Evolutionary conservation across 1,140 invertebrate species (phyloP).

Genomic region (Drosophila virilis): DNA sequence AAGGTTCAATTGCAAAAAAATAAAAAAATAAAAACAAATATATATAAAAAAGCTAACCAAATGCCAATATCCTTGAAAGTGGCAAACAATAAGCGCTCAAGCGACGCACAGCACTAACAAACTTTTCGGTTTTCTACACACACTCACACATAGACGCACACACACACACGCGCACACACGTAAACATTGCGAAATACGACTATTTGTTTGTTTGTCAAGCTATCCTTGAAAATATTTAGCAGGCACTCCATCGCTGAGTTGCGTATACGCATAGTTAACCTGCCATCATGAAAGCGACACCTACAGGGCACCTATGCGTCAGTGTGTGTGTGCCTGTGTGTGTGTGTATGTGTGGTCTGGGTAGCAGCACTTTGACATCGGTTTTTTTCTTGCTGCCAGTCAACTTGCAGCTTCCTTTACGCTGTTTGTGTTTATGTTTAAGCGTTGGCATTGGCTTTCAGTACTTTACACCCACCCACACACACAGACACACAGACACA

Average conservation of each 20-base stretch:
- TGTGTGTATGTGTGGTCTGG: conserved; percentile 12
- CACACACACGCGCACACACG: conserved; percentile 9
- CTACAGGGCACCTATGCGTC: conserved; percentile 62
- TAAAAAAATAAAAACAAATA: conserved; percentile 16
- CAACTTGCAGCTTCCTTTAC: conserved; percentile 56
- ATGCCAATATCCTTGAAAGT: conserved; percentile 53
- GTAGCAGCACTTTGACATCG: conserved; percentile 72
- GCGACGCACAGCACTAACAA: conserved; percentile 50
- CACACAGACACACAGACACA: conserved; percentile 17
- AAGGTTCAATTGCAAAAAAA: conserved; percentile 58
- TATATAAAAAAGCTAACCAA: conserved; percentile 31
- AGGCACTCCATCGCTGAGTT: conserved; percentile 64
- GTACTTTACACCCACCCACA: conserved; percentile 34
- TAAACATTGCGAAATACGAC: conserved; percentile 13
- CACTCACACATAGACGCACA: conserved; percentile 16
- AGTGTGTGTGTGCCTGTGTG: background rate
- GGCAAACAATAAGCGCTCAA: conserved; percentile 65
- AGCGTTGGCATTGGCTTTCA: conserved; percentile 58
- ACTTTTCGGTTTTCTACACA: conserved; percentile 56
- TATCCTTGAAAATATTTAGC: conserved; percentile 82
- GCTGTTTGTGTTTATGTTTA: conserved; percentile 73
- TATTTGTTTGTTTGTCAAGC: conserved; percentile 62
- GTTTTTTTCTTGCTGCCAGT: conserved; percentile 58
- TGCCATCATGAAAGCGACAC: conserved; percentile 67
- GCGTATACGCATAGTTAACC: conserved; percentile 78